Percentiles rank a stretch among this genome's conserved stretches.
phyloP scores from a whole-genome alignment of 2,113 vertebrate species.

The Poecile atricapillus region DNA sequence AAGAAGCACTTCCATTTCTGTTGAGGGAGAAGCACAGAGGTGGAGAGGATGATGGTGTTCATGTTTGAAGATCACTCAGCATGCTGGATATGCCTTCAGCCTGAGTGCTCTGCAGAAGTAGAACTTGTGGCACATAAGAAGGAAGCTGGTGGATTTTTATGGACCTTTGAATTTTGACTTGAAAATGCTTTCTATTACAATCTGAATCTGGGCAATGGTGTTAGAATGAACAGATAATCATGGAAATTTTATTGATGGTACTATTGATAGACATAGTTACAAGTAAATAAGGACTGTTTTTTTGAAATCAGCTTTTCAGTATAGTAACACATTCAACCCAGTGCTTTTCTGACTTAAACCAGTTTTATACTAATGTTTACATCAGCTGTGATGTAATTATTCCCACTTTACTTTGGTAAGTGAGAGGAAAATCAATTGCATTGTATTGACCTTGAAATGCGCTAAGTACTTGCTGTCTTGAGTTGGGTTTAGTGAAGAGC shows the following conservation, averaged over 20 bases:
- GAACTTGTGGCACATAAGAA: background rate
- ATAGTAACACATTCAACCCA: background rate
- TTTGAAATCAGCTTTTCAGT: background rate
- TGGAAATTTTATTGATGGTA: background rate
- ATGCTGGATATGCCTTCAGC: background rate
- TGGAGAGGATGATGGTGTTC: background rate
- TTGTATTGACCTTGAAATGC: background rate
- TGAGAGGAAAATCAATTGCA: conserved; percentile 3
- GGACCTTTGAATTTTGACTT: background rate
- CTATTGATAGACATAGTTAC: background rate
- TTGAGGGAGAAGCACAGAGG: background rate
- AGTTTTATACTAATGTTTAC: conserved; percentile 4
- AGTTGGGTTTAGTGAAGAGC: background rate
- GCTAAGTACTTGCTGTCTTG: background rate
- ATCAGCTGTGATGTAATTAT: conserved; percentile 25
- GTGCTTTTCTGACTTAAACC: background rate
- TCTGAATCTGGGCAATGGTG: background rate
- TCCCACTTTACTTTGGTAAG: background rate
- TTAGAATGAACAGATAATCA: background rate
- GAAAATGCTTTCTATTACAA: background rate
- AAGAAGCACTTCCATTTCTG: background rate
- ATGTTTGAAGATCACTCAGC: background rate
- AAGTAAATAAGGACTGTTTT: background rate
- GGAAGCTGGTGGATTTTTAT: background rate
- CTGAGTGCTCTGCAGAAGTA: background rate